Evolutionary conservation across 2,113 vertebrate species (phyloP).

Genomic region (Pangasianodon gigas): DNA sequence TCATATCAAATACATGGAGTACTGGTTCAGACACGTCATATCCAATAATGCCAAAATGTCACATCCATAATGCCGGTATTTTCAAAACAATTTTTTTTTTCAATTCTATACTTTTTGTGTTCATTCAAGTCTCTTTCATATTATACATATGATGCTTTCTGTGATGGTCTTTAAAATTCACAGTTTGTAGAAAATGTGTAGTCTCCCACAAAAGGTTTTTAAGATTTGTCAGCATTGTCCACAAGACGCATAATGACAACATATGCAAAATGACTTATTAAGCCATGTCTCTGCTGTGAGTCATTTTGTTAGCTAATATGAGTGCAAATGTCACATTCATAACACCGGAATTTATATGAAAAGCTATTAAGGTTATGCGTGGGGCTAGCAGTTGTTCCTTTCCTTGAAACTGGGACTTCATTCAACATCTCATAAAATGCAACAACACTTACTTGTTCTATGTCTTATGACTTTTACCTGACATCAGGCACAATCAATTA

Average conservation of each 20-base stretch:
- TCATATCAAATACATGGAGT: background rate
- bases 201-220: background rate
- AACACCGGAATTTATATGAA: background rate
- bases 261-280: background rate
- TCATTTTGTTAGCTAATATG: background rate
- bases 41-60: too few relatives aligned
- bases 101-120: background rate
- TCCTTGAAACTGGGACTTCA: background rate
- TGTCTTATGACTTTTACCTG: background rate
- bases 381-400: background rate
- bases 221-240: background rate
- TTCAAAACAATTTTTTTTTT: background rate
- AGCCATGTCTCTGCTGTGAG: background rate
- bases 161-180: background rate
- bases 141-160: background rate
- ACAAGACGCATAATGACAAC: background rate
- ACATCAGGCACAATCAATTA: background rate
- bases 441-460: background rate
- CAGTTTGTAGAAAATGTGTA: background rate
- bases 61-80: background rate
- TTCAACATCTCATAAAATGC: conserved; percentile 3
- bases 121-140: background rate
- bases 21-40: background rate
- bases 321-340: background rate
- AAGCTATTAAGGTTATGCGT: background rate